Evolutionary conservation across 1,140 invertebrate species (phyloP), one percentile per base, ranked within the genome.

Genomic region (Plectrocnemia conspersa): DNA sequence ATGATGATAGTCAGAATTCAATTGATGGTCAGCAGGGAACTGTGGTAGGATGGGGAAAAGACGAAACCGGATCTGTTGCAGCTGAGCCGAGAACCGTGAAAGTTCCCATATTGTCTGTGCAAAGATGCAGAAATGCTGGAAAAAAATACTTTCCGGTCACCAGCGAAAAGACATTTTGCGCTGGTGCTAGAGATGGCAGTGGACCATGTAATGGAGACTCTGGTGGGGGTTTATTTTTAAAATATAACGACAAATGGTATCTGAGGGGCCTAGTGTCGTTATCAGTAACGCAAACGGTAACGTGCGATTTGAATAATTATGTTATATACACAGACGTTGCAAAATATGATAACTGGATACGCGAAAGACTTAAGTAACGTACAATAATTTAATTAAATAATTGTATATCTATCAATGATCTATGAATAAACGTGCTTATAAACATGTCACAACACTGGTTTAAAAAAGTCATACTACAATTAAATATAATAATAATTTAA

Each of bases 281-380:
- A 19, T 74, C 75, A 0, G 35, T 76, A 3, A 45, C 64, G 4
- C 66, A 76, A 23, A 59, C 58, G 0, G 62, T 63, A 9, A 64
- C 59, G 6, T 81, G 79, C 55, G 73, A 80, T 63, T 61, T 76
- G 7, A 63, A 59, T 1, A 65, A 79, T 32, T 80, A 68, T 54
- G 49, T 76, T 11, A 67, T 81, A 4, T 80, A 77, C 55, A 72
- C 70, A 2, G 78, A 81, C 59, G 63, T 72, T 3, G 71, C 73
- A 1, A 73, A 76, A 65, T 74, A 71, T 50, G 23, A 59, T 0
- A 35, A 67, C 7, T 80, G 78, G 77, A 72, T 79, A 7, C 9
- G n/a, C n/a, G n/a, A n/a, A n/a, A n/a, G n/a, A n/a, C n/a, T n/a
- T n/a, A n/a, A n/a, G n/a, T n/a, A n/a, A n/a, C n/a, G n/a, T n/a